Conservation (phyloP, 1,140 invertebrate genomes). For the Metaphire vulgaris region DNA sequence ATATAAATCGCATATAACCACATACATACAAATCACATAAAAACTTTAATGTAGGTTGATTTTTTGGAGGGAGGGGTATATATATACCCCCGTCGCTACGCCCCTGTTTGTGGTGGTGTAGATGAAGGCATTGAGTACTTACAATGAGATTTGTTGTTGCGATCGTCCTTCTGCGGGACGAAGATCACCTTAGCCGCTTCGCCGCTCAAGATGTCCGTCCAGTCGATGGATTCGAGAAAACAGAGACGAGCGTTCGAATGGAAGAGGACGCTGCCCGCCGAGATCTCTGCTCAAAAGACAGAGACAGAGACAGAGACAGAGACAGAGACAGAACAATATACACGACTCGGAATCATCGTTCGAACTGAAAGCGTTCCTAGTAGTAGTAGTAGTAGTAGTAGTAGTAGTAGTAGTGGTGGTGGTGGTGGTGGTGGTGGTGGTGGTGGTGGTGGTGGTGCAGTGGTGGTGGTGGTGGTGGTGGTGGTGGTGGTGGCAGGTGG, state of each 20-base stretch:
- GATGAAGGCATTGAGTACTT: too few relatives aligned
- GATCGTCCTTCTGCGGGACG: slow-evolving; percentile 78
- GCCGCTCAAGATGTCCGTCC: slow-evolving; percentile 86
- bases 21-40: too few relatives aligned
- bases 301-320: too few relatives aligned
- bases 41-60: too few relatives aligned
- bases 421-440: slow-evolving; percentile 8
- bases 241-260: slow-evolving; percentile 88
- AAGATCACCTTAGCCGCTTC: slow-evolving; percentile 64
- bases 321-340: too few relatives aligned
- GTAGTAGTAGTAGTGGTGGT: slow-evolving; percentile 9
- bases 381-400: slow-evolving; percentile 9
- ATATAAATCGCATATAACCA: too few relatives aligned
- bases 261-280: slow-evolving; percentile 72
- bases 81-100: too few relatives aligned
- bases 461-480: not conserved
- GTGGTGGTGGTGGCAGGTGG: not conserved
- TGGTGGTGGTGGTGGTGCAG: slow-evolving; percentile 4
- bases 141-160: too few relatives aligned
- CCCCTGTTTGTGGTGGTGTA: too few relatives aligned
- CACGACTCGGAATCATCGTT: too few relatives aligned
- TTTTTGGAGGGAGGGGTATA: too few relatives aligned
- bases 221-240: slow-evolving; percentile 84
- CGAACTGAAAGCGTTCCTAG: too few relatives aligned
- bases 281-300: slow-evolving; percentile 68